Conservation (phyloP, 2,797 vertebrate species). For the Masticophis lateralis region DNA sequence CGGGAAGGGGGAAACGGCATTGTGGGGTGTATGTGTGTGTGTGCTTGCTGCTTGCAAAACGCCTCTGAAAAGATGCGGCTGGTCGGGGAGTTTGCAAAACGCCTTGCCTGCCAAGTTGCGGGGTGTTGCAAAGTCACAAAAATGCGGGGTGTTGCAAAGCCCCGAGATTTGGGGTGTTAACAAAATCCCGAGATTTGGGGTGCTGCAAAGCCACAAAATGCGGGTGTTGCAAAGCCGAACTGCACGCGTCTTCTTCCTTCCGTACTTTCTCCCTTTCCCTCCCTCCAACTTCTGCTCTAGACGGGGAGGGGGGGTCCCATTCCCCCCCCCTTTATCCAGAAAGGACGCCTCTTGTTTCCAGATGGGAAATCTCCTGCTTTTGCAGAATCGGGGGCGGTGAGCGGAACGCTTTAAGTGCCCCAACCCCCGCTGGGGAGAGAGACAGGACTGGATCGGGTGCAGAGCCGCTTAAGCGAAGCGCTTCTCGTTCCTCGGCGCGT, state of each 20-base stretch:
- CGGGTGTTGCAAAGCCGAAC: neutral
- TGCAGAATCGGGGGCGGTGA: slow-evolving; percentile 30
- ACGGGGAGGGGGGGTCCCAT: slow-evolving; percentile 24
- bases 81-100: neutral
- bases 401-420: slow-evolving; percentile 46
- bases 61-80: neutral
- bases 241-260: neutral
- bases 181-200: neutral
- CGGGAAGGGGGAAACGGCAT: neutral
- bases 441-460: neutral
- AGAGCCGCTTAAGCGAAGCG: neutral
- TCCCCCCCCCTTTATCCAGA: neutral
- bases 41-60: neutral
- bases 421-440: slow-evolving; percentile 5
- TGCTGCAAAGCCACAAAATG: neutral
- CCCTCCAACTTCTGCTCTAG: neutral
- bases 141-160: neutral
- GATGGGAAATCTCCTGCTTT: slow-evolving; percentile 42
- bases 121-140: neutral
- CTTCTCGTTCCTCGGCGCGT: neutral
- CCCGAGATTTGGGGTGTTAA: neutral
- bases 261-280: too few relatives aligned
- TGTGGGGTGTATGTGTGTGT: neutral
- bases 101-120: neutral
- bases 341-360: slow-evolving; percentile 31